Conservation (phyloP, 1,140 invertebrate genomes). For the Tetranychus cinnabarinus region DNA sequence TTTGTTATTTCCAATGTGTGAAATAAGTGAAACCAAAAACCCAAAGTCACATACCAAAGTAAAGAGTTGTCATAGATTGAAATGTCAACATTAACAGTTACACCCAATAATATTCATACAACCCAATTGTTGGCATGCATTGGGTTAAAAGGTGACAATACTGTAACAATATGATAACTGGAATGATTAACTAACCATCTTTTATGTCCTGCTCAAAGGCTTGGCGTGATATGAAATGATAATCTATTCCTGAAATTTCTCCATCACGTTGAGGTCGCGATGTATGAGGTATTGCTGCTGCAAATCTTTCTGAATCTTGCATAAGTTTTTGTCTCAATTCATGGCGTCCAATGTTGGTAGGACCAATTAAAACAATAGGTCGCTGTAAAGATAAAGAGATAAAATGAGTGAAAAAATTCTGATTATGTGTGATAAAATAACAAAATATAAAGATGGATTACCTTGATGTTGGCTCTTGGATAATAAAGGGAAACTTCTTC, state of each 20-base stretch:
- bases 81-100: too few relatives aligned
- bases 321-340: slow-evolving; percentile 27
- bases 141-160: too few relatives aligned
- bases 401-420: too few relatives aligned
- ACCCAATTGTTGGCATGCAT: too few relatives aligned
- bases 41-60: background rate
- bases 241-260: slow-evolving; percentile 28
- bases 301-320: slow-evolving; percentile 28
- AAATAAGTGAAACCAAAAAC: background rate
- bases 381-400: slow-evolving; percentile 12
- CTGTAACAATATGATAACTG: background rate
- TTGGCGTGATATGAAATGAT: slow-evolving; percentile 50
- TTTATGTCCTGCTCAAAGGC: slow-evolving; percentile 92
- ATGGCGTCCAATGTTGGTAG: slow-evolving; percentile 28
- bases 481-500: slow-evolving; percentile 29
- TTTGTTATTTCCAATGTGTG: too few relatives aligned
- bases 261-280: slow-evolving; percentile 21
- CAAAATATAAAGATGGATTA: background rate
- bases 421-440: too few relatives aligned
- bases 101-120: too few relatives aligned
- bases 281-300: slow-evolving; percentile 30
- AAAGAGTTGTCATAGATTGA: too few relatives aligned
- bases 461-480: slow-evolving; percentile 18
- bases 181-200: slow-evolving; percentile 8
- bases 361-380: slow-evolving; percentile 31